phyloP scores from a whole-genome alignment of 2,113 vertebrate genomes.

The Chaetura pelagica region DNA sequence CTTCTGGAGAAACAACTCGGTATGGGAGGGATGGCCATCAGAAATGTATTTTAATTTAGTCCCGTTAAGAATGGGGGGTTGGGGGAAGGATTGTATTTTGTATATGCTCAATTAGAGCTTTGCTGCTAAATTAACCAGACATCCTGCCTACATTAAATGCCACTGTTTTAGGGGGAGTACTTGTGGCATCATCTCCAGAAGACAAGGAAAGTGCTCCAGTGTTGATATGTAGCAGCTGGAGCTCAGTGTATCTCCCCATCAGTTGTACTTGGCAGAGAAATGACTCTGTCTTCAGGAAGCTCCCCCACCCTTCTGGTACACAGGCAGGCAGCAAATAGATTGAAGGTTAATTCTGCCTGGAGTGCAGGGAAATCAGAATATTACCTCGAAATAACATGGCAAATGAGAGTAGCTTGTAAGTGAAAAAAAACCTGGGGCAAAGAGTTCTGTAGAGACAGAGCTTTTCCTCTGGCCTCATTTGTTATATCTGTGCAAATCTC shows the following conservation, averaged over 20 bases:
- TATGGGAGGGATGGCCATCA: not conserved
- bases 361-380: not conserved
- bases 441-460: not conserved
- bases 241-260: not conserved
- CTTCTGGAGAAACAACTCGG: not conserved
- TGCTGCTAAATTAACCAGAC: not conserved
- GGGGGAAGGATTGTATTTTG: not conserved
- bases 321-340: not conserved
- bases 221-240: not conserved
- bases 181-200: not conserved
- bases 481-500: slow-evolving; percentile 19
- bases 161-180: not conserved
- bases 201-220: not conserved
- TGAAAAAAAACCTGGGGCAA: not conserved
- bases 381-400: not conserved
- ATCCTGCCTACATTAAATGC: not conserved
- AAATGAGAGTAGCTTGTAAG: not conserved
- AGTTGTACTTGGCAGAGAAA: not conserved
- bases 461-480: slow-evolving; percentile 29
- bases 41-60: not conserved
- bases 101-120: not conserved
- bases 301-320: not conserved
- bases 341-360: not conserved
- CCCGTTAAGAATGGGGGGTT: not conserved
- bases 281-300: not conserved